phyloP scores from a whole-genome alignment of 2,888 invertebrate species.

The Polietes domitor region DNA sequence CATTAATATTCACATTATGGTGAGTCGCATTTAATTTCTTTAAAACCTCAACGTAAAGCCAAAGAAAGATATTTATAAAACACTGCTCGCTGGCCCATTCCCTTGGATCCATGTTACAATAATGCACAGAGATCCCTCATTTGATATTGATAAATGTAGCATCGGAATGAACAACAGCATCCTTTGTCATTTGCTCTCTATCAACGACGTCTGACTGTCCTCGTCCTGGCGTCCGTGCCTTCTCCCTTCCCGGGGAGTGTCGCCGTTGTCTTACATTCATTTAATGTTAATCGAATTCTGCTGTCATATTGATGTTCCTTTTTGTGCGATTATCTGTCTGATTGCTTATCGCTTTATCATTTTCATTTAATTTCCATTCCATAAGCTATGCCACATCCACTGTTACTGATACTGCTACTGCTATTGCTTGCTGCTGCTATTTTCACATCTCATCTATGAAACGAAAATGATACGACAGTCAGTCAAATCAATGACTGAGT shows the following conservation, averaged over 20 bases:
- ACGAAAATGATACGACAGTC: slow-evolving; percentile 14
- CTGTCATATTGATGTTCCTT: slow-evolving; percentile 48
- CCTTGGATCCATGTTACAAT: slow-evolving; percentile 2
- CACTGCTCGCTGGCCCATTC: not conserved
- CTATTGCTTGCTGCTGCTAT: slow-evolving; percentile 18
- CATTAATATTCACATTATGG: not conserved
- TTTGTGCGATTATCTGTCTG: slow-evolving; percentile 50
- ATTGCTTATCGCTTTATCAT: slow-evolving; percentile 50
- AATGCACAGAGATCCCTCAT: slow-evolving; percentile 17
- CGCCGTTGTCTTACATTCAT: slow-evolving; percentile 34
- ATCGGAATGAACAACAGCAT: slow-evolving; percentile 1
- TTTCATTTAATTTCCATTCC: slow-evolving; percentile 45
- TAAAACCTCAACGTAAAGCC: not conserved
- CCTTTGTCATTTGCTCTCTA: slow-evolving; percentile 18
- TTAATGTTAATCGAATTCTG: slow-evolving; percentile 51
- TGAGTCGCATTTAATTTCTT: slow-evolving; percentile 1
- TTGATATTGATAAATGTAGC: slow-evolving; percentile 39
- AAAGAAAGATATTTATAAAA: not conserved
- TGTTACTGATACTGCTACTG: not conserved
- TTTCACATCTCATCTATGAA: slow-evolving; percentile 20
- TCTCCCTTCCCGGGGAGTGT: not conserved
- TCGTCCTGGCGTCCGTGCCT: not conserved
- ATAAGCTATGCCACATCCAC: slow-evolving; percentile 32
- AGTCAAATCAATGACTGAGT: slow-evolving; percentile 34
- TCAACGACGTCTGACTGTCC: not conserved